Conservation (phyloP, 1,140 invertebrate species). For the Dendrolimus punctatus region DNA sequence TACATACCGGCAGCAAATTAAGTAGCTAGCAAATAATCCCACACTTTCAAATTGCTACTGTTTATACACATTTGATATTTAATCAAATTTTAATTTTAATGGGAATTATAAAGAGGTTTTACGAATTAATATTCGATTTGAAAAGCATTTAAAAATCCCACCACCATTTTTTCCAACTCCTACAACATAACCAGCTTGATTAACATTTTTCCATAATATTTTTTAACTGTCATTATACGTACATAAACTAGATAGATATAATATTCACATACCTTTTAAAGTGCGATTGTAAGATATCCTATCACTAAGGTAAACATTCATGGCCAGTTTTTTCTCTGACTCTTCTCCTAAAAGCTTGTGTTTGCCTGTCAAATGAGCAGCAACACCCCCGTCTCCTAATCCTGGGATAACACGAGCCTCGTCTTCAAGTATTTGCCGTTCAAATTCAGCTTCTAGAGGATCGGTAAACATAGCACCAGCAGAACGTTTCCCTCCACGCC, state of each 20-base stretch:
- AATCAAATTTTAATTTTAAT: too few relatives aligned
- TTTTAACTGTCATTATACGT: not conserved
- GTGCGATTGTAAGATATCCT: slow-evolving; percentile 55
- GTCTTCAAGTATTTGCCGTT: slow-evolving; percentile 47
- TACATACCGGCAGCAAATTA: too few relatives aligned
- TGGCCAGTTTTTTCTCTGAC: slow-evolving; percentile 51
- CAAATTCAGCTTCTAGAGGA: slow-evolving; percentile 31
- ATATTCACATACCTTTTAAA: slow-evolving; percentile 37
- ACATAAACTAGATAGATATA: not conserved
- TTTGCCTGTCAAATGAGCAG: slow-evolving; percentile 37
- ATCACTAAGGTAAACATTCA: slow-evolving; percentile 61
- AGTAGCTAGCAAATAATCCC: too few relatives aligned
- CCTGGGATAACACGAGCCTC: slow-evolving; percentile 50
- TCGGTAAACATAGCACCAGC: slow-evolving; percentile 27
- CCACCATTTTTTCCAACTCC: too few relatives aligned
- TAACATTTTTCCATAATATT: too few relatives aligned
- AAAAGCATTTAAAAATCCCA: too few relatives aligned
- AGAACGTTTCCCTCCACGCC: slow-evolving; percentile 45
- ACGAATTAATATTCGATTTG: too few relatives aligned
- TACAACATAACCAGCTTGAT: too few relatives aligned
- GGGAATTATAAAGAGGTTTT: too few relatives aligned
- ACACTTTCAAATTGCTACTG: too few relatives aligned
- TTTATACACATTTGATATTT: not conserved
- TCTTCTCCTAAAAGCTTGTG: slow-evolving; percentile 46
- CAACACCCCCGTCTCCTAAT: slow-evolving; percentile 48